phyloP scores from a whole-genome alignment of 2,797 vertebrate species.

The Takifugu rubripes region DNA sequence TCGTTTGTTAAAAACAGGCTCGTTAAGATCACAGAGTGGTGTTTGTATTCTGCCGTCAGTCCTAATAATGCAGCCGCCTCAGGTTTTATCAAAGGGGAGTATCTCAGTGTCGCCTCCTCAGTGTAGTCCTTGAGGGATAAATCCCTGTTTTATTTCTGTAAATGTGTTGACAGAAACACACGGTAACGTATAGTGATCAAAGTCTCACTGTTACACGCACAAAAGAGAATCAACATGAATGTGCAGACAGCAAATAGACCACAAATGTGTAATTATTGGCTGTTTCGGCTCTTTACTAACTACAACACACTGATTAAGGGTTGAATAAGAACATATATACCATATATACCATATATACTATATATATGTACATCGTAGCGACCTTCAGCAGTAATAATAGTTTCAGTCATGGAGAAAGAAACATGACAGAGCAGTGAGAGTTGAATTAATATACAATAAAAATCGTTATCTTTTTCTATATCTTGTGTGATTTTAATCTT shows the following conservation, averaged over 20 bases:
- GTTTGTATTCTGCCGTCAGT: slow-evolving; percentile 4
- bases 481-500: too few species aligned
- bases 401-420: too few species aligned
- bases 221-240: slow-evolving; percentile 20
- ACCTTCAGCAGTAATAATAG: too few species aligned
- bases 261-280: slow-evolving; percentile 17
- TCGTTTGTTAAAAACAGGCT: slow-evolving; percentile 36
- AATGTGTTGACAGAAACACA: slow-evolving; percentile 35
- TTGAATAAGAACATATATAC: too few species aligned
- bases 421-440: too few species aligned
- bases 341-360: too few species aligned
- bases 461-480: too few species aligned
- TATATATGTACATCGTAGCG: too few species aligned
- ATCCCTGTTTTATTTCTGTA: slow-evolving; percentile 24
- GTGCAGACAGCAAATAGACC: slow-evolving; percentile 7
- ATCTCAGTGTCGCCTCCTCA: slow-evolving; percentile 37
- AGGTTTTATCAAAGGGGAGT: slow-evolving; percentile 26
- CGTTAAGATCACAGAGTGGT: slow-evolving; percentile 32
- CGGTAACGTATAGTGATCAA: neutral
- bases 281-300: slow-evolving; percentile 12
- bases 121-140: slow-evolving; percentile 27
- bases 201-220: too few species aligned
- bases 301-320: too few species aligned
- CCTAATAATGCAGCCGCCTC: too few species aligned
- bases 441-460: too few species aligned